Conservation (phyloP, 2,113 vertebrate genomes). For the Dermatemys mawii region DNA sequence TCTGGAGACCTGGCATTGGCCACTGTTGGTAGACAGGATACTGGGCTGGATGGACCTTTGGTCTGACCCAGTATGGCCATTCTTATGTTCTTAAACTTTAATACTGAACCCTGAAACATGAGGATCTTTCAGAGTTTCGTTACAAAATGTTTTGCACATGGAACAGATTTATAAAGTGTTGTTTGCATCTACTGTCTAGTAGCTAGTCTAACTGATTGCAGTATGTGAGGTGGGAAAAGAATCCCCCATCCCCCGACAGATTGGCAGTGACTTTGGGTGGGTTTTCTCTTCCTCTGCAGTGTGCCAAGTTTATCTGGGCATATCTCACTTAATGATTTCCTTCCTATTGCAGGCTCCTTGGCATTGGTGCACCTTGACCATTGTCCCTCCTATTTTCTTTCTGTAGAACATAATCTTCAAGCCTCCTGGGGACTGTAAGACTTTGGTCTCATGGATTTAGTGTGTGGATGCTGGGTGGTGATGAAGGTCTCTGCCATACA, state of each 20-base stretch:
- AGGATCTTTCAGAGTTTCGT: neutral
- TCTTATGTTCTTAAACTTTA: too few relatives aligned
- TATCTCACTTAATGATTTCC: neutral
- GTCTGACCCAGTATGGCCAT: too few relatives aligned
- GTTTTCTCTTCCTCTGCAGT: neutral
- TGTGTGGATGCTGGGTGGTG: neutral
- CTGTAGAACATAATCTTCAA: neutral
- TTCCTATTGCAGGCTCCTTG: neutral
- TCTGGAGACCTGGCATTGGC: too few relatives aligned
- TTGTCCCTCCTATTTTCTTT: neutral
- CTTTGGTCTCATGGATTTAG: neutral
- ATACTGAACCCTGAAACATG: slow-evolving; percentile 10
- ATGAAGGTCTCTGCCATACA: neutral
- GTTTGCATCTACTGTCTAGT: neutral
- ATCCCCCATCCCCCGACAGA: neutral
- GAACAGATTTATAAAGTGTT: neutral
- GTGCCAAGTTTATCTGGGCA: neutral
- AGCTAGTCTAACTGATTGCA: neutral
- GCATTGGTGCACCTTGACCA: neutral
- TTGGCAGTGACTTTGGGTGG: neutral
- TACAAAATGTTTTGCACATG: neutral
- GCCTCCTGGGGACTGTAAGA: neutral
- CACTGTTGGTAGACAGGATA: too few relatives aligned
- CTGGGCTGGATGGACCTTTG: too few relatives aligned
- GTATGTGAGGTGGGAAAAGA: neutral